phyloP scores from a whole-genome alignment of 2,797 vertebrate species.

The Gymnothorax reevesii region DNA sequence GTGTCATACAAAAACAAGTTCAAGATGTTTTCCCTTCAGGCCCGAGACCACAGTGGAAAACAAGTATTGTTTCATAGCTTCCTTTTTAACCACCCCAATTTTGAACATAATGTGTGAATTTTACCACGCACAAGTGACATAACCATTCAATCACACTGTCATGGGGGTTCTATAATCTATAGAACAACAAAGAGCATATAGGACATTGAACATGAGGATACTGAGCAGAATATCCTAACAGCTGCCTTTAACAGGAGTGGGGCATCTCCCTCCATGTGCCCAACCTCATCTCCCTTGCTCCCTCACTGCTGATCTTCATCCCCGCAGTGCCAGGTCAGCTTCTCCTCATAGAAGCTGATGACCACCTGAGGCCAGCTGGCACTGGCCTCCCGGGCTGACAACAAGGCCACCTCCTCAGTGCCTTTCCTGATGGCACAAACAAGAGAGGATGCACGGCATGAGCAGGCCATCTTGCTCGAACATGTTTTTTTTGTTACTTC shows the following conservation, averaged over 20 bases:
- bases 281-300: neutral
- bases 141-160: conserved; percentile 22
- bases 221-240: conserved; percentile 28
- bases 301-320: conserved; percentile 83
- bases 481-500: neutral
- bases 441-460: neutral
- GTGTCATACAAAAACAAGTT: neutral
- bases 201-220: conserved; percentile 52
- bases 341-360: conserved; percentile 96
- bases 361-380: conserved; percentile 94
- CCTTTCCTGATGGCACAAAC: conserved; percentile 81
- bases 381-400: conserved; percentile 92
- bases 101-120: neutral
- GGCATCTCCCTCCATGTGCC: neutral
- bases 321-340: conserved; percentile 91
- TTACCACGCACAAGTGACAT: neutral
- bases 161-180: conserved; percentile 32
- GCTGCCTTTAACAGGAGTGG: conserved; percentile 33
- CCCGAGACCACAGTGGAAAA: neutral
- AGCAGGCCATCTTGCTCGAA: neutral
- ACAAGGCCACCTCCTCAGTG: conserved; percentile 90
- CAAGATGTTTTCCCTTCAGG: neutral
- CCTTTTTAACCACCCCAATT: neutral
- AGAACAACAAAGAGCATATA: conserved; percentile 47
- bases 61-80: neutral